Base-by-base conservation (phyloP, 2,113 vertebrate genomes). In the Elanus axillaris region DNA sequence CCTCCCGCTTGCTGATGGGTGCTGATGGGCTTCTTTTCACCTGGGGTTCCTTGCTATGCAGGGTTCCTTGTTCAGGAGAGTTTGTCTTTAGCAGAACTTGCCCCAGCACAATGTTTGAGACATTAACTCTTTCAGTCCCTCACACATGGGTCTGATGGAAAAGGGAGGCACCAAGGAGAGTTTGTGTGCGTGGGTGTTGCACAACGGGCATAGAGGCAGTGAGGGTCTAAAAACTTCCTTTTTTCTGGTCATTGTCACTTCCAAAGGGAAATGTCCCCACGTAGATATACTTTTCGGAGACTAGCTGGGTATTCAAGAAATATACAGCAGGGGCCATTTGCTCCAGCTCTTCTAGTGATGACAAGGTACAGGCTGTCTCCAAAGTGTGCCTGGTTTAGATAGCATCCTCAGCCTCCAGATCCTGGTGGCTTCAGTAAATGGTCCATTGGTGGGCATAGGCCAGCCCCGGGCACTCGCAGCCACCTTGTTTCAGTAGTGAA, bases 401-500 rank as follows among this genome's bases (percentile, higher is more conserved):
- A 47, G 10, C 5, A 14, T 13, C 25, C 16, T 59, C 0, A 0
- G 16, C 38, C 43, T n/a, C 58, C 50, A 22, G 25, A 5, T 15
- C 38, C 38, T 12, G n/a, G n/a, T 43, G 86, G 45, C 59, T 73
- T 45, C 31, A 29, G n/a, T 4, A 21, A 19, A 20, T 1, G 4
- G 16, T 18, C 22, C 11, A 1, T 63, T 10, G 1, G 1, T 1
- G 1, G n/a, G 20, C 26, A 10, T 0, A 3, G 67, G 8, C 6
- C 47, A 67, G 74, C n/a, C 74, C 0, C 1, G 12, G 47, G n/a
- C 53, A 19, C 62, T 26, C 4, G 0, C 12, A 25, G 73, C 21
- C 38, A 16, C 36, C 47, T 45, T 8, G 18, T 4, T 42, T n/a
- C 13, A 12, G 21, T 8, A 22, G 32, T 4, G 4, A 20, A 21